Evolutionary conservation across 1,140 invertebrate genomes (phyloP).

Genomic region (Musca vetustissima): DNA sequence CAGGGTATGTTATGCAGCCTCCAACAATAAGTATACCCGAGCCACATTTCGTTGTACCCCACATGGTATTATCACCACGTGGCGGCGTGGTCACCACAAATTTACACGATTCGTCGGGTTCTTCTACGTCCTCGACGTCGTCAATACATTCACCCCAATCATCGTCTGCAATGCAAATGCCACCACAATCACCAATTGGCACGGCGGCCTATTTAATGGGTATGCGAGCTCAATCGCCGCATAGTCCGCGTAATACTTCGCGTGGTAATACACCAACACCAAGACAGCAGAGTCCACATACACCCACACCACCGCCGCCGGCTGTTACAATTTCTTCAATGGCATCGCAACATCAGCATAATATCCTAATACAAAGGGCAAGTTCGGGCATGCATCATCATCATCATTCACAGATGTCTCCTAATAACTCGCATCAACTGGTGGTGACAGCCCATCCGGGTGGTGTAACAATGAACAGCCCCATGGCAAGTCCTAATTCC

Average conservation of each 20-base stretch:
- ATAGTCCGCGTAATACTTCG: slow-evolving; percentile 39
- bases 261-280: slow-evolving; percentile 36
- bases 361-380: slow-evolving; percentile 21
- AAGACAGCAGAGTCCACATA: slow-evolving; percentile 40
- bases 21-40: slow-evolving; percentile 64
- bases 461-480: slow-evolving; percentile 33
- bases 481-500: slow-evolving; percentile 36
- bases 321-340: slow-evolving; percentile 18
- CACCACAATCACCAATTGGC: slow-evolving; percentile 28
- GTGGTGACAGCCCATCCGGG: background rate
- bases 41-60: slow-evolving; percentile 59
- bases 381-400: slow-evolving; percentile 12
- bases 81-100: slow-evolving; percentile 38
- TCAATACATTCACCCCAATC: no score
- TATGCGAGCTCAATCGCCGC: slow-evolving; percentile 44
- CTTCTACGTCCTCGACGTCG: background rate
- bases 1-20: slow-evolving; percentile 57
- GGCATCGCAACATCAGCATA: slow-evolving; percentile 31
- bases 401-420: slow-evolving; percentile 31
- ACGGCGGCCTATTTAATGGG: slow-evolving; percentile 35
- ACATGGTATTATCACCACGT: slow-evolving; percentile 59
- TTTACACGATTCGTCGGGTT: background rate
- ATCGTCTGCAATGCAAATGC: slow-evolving; percentile 30
- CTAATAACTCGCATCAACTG: background rate
- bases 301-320: slow-evolving; percentile 21